Percentiles rank a stretch among this genome's conserved stretches.
These are phyloP conservation scores for Drosophila paranaensis DNA, from an alignment of 2,888 invertebrate species.

Conservation along the genomic window DNA sequence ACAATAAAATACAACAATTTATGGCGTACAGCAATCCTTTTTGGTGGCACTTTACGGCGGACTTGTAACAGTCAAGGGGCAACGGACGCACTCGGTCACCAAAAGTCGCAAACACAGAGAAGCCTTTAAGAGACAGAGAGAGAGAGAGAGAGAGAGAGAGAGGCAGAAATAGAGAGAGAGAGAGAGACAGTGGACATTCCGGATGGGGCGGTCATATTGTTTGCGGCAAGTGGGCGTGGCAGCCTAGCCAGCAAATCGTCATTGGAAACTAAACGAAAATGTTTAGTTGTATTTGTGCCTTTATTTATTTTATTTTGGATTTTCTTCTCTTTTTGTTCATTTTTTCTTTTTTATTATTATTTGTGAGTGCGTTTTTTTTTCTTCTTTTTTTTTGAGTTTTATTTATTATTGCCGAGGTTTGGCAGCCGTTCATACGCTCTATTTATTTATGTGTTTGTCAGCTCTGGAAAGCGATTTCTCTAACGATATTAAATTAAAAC, in stretches of 20 bases:
- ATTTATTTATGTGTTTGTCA: conserved; percentile 49
- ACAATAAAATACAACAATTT: conserved; percentile 80
- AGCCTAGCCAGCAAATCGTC: conserved; percentile 62
- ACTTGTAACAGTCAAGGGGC: conserved; percentile 15
- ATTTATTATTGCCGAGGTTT: conserved; percentile 62
- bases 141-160: not conserved
- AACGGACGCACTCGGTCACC: conserved; percentile 36
- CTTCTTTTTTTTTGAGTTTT: conserved; percentile 42
- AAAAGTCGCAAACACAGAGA: conserved; percentile 56
- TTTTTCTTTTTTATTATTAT: conserved; percentile 1
- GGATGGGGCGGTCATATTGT: conserved; percentile 64
- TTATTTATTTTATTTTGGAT: conserved; percentile 50
- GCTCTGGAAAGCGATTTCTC: conserved; percentile 20
- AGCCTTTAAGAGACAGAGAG: not conserved
- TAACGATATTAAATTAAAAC: conserved; percentile 41
- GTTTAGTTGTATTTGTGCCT: conserved; percentile 65
- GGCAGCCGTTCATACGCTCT: conserved; percentile 13
- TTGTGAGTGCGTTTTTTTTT: conserved; percentile 10
- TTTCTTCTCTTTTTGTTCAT: conserved; percentile 8
- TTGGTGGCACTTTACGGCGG: conserved; percentile 65
- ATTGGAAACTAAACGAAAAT: conserved; percentile 78
- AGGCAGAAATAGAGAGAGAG: no score
- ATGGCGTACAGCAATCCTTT: conserved; percentile 78
- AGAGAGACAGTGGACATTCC: conserved; percentile 34
- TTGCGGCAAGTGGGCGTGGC: conserved; percentile 58